Evolutionary conservation across 23 tunicate genomes (phyloP).

Genomic region (Halocynthia roretzi): DNA sequence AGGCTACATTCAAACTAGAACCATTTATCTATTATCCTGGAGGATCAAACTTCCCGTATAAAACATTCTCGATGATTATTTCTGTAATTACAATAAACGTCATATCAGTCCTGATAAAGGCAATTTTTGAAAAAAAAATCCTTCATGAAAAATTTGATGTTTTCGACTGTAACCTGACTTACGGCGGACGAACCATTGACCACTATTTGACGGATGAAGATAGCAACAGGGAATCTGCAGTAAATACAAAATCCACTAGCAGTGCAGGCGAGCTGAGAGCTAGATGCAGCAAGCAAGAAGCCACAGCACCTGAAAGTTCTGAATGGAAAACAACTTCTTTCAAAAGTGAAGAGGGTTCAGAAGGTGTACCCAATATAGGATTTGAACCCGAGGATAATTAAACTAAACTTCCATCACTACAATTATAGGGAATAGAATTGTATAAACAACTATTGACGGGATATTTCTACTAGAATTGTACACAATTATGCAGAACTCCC

Average conservation of each 20-base stretch:
- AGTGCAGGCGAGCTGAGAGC: too few species aligned
- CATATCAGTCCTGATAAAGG: slow-evolving; percentile 31
- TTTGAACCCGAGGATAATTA: neutral
- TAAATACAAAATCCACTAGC: too few species aligned
- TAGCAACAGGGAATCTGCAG: too few species aligned
- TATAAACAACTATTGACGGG: too few species aligned
- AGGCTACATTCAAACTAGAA: slow-evolving; percentile 31
- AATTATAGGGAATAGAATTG: too few species aligned
- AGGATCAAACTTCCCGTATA: slow-evolving; percentile 61
- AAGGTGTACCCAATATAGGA: neutral
- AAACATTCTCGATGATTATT: slow-evolving; percentile 60
- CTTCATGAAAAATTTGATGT: slow-evolving; percentile 48
- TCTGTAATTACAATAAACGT: slow-evolving; percentile 23
- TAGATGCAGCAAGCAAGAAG: neutral
- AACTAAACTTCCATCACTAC: too few species aligned
- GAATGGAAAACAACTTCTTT: neutral
- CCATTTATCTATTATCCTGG: slow-evolving; percentile 76
- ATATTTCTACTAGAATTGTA: too few species aligned
- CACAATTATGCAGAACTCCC: too few species aligned
- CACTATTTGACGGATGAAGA: too few species aligned
- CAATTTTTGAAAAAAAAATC: slow-evolving; percentile 20
- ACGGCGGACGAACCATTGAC: slow-evolving; percentile 47
- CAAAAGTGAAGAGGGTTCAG: neutral
- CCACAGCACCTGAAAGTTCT: neutral
- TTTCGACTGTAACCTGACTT: slow-evolving; percentile 50